phyloP scores from a whole-genome alignment of 2,113 vertebrate species.

The Conger conger region DNA sequence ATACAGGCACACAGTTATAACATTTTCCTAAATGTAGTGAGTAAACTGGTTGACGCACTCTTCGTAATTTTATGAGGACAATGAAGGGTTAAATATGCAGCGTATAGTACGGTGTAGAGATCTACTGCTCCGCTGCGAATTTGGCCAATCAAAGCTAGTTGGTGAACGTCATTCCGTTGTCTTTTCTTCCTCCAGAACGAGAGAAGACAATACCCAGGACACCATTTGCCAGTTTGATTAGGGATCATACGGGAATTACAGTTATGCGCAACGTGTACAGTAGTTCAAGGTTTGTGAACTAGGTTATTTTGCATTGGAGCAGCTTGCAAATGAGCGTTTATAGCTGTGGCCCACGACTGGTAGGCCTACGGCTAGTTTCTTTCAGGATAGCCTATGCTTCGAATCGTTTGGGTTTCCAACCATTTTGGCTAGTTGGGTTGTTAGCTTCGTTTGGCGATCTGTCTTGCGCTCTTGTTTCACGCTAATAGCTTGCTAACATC shows the following conservation, averaged over 20 bases:
- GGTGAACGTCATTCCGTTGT: background rate
- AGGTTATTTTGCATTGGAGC: background rate
- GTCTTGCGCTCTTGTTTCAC: background rate
- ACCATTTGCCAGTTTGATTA: background rate
- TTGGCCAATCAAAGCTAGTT: constrained; percentile 40
- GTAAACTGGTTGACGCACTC: too few relatives aligned
- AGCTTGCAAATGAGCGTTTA: background rate
- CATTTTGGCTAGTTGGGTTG: background rate
- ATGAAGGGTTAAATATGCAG: constrained; percentile 12
- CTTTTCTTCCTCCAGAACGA: background rate
- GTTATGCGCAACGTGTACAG: background rate
- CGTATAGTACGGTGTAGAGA: constrained; percentile 39
- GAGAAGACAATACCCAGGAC: constrained; percentile 11
- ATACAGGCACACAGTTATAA: background rate
- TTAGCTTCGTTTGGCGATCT: background rate
- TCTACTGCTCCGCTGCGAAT: constrained; percentile 43
- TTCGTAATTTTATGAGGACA: background rate
- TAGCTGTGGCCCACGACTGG: too few relatives aligned
- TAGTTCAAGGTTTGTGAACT: constrained; percentile 13
- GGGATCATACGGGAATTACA: background rate
- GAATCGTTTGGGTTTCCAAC: background rate
- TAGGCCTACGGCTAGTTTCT: too few relatives aligned
- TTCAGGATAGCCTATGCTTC: background rate
- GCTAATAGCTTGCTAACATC: background rate
- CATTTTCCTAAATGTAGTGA: background rate